Evolutionary conservation across 2,113 vertebrate genomes (phyloP), one percentile per base, ranked within the genome.

Genomic region (Mellivora capensis): DNA sequence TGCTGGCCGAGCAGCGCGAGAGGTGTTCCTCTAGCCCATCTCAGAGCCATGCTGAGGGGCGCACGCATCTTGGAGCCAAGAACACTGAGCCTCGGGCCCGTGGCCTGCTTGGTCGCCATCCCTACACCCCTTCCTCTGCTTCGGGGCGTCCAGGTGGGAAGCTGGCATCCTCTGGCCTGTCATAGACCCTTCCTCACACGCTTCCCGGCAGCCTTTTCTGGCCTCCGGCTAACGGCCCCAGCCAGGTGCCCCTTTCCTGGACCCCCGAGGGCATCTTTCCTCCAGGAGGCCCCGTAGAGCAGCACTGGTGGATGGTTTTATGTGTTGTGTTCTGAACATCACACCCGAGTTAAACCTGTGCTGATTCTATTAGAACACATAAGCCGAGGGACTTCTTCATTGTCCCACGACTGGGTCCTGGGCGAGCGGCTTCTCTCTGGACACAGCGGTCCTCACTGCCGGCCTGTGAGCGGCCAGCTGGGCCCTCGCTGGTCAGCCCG

Each of bases 261-360:
- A n/a, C 23, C 71, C n/a, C 81, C 72, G 10, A 74, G 79, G 77
- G 47, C 13, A 3, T 34, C 82, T 92, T 91, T 87, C 54, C 31
- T 98, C 23, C 49, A 54, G 69, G 83, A 96, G 83, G 62, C 94
- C 93, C 86, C 17, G 2, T 6, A 67, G 87, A 85, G 57, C 59
- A 62, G 90, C 80, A 52, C 81, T 91, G 74, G 64, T 86, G 81
- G 90, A 88, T 94, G 93, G 87, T 96, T 98, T 97, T 98, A 96
- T 95, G 93, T 93, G 54, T 91, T 79, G 49, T 91, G 69, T 84
- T 94, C 94, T 93, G 93, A 97, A 98, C 94, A 96, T 98, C 84
- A 94, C 59, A 74, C 93, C 79, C 64, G 57, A 91, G 97, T 96
- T 95, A 94, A 95, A 96, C 96, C 74, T 97, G 82, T 93, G 94